Conservation (phyloP, 1,140 invertebrate species). For the Drosophila biarmipes region DNA sequence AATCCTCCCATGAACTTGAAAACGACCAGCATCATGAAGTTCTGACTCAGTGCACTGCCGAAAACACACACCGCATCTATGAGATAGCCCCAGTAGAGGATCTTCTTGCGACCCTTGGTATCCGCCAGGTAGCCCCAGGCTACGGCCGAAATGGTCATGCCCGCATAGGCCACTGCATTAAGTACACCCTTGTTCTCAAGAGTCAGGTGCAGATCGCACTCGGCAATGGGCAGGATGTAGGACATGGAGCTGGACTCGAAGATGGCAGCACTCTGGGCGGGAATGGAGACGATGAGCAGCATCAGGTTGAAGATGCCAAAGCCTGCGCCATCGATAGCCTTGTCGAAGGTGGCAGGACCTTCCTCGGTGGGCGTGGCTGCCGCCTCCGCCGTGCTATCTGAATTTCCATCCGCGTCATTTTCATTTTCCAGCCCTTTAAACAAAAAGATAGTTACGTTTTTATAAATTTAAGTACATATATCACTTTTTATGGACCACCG, state of each 20-base stretch:
- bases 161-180: conserved; percentile 89
- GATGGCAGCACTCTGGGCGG: conserved; percentile 87
- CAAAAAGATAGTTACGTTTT: background rate
- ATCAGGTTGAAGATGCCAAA: conserved; percentile 89
- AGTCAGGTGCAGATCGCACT: conserved; percentile 89
- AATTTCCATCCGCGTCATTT: conserved; percentile 38
- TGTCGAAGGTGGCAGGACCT: conserved; percentile 87
- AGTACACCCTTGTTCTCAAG: conserved; percentile 89
- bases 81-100: conserved; percentile 90
- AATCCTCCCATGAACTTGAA: conserved; percentile 91
- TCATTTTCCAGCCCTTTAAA: conserved; percentile 18
- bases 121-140: conserved; percentile 94
- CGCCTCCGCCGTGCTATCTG: conserved; percentile 45
- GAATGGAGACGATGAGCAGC: conserved; percentile 87
- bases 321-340: conserved; percentile 86
- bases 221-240: conserved; percentile 89
- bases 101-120: conserved; percentile 88
- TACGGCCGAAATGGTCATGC: conserved; percentile 92
- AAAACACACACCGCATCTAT: conserved; percentile 89
- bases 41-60: conserved; percentile 88
- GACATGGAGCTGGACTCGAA: conserved; percentile 88
- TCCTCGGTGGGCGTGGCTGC: conserved; percentile 18
- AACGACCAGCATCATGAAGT: conserved; percentile 88
- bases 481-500: conserved; percentile 1
- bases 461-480: too few relatives aligned